Base-by-base conservation (phyloP, 1,140 invertebrate species). In the Diorhabda carinulata region DNA sequence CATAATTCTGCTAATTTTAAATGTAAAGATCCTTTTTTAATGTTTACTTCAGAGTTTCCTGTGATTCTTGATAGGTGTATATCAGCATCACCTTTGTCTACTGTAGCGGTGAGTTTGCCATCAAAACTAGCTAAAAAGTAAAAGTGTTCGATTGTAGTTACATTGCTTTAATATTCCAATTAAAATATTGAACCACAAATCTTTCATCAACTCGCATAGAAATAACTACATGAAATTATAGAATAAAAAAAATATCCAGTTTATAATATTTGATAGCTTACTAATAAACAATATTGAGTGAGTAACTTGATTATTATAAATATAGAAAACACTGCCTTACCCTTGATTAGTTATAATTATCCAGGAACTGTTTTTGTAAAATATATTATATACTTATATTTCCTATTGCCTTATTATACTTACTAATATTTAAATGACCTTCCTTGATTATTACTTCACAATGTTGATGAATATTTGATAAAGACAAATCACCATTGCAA, bases 401-500 rank as follows among this genome's bases (percentile, higher is more conserved):
- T 25, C 25, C 25, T 25, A 25, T 25, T 25, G 25, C 25, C 1
- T 25, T 25, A 25, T 25, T 25, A 25, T 25, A 25, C 25, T 25
- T 25, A 25, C 25, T 25, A 25, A 25, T 25, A 25, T 25, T 25
- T 25, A 25, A 25, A 25, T 25, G 25, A 25, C 25, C 25, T 25
- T 74, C 70, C 40, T 70, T 57, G 7, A 74, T 45, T n/a, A 72
- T 66, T 57, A 78, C 70, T 71, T 70, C 68, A 44, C 69, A 68
- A 10, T 71, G 65, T 59, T 74, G 75, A 58, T 78, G 77, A 4
- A 74, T 47, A 66, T 78, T 78, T 8, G 72, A 60, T n/a, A 78
- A 65, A 2, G 68, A 40, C 52, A 78, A 61, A 62, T 70, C 61
- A 5, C 77, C 77, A 10, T 67, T 68, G 57, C 71, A 70, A 8